A percentile compares a stretch with the other conserved stretches of the same genome.
These are phyloP conservation scores for Shinisaurus crocodilurus DNA, from an alignment of 2,113 vertebrate genomes.

Conservation along the genomic window DNA sequence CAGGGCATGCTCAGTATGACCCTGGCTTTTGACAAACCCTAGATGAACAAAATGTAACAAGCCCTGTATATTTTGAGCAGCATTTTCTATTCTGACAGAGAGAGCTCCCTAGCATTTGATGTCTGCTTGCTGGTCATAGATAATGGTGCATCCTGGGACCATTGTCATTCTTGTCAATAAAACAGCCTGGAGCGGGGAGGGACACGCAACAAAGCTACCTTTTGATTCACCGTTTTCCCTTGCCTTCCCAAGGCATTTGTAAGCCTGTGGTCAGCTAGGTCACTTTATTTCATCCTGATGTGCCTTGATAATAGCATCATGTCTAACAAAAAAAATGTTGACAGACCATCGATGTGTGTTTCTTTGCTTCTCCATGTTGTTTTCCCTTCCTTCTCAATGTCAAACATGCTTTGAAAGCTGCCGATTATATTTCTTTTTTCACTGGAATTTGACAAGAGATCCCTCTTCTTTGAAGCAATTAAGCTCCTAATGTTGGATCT, in stretches of 20 bases:
- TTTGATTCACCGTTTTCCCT: constrained; percentile 83
- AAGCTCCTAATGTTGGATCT: constrained; percentile 86
- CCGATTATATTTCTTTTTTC: constrained; percentile 81
- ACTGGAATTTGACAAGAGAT: constrained; percentile 87
- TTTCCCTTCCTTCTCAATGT: constrained; percentile 84
- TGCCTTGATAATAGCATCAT: constrained; percentile 84
- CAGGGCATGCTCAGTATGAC: constrained; percentile 85
- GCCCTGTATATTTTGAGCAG: constrained; percentile 83
- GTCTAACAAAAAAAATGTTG: constrained; percentile 82
- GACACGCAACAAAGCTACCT: constrained; percentile 88
- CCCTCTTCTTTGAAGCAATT: constrained; percentile 91
- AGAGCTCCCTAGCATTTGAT: constrained; percentile 94
- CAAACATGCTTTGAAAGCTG: constrained; percentile 87
- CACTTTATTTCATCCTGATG: constrained; percentile 86
- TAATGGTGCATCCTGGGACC: constrained; percentile 99
- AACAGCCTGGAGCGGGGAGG: constrained; percentile 87
- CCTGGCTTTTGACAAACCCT: constrained; percentile 94
- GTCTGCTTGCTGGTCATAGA: constrained; percentile 94
- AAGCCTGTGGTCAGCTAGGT: constrained; percentile 85
- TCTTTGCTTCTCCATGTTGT: constrained; percentile 75
- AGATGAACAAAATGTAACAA: constrained; percentile 91
- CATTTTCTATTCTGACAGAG: constrained; percentile 90
- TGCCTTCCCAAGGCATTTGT: constrained; percentile 84
- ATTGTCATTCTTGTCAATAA: constrained; percentile 99
- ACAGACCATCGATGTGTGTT: constrained; percentile 80